phyloP scores from a whole-genome alignment of 2,888 invertebrate species.

The Drosophila lacicola region DNA sequence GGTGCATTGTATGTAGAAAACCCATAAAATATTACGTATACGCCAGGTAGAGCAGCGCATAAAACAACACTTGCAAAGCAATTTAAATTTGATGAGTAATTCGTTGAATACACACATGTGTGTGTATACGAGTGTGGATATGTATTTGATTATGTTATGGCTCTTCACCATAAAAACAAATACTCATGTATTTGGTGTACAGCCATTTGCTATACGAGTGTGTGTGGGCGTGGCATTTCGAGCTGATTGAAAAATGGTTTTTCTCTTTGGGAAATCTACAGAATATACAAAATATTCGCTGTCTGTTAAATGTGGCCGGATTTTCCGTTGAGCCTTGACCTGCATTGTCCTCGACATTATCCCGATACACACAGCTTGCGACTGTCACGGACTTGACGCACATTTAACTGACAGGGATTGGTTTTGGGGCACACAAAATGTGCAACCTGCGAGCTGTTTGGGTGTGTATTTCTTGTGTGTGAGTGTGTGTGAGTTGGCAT shows the following conservation, averaged over 20 bases:
- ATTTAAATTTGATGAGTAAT: slow-evolving; percentile 73
- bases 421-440: background rate
- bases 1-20: slow-evolving; percentile 7
- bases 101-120: slow-evolving; percentile 13
- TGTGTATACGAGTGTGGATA: background rate
- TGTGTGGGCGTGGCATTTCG: slow-evolving; percentile 36
- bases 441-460: slow-evolving; percentile 1
- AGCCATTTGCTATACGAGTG: slow-evolving; percentile 4
- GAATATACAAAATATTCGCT: slow-evolving; percentile 2
- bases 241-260: slow-evolving; percentile 33
- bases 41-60: slow-evolving; percentile 56
- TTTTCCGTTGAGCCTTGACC: slow-evolving; percentile 54
- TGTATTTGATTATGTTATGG: slow-evolving; percentile 36
- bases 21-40: slow-evolving; percentile 35
- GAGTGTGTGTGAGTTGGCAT: slow-evolving; percentile 33
- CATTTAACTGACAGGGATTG: slow-evolving; percentile 12
- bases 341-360: slow-evolving; percentile 59
- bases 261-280: slow-evolving; percentile 16
- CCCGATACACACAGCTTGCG: slow-evolving; percentile 16
- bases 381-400: slow-evolving; percentile 62
- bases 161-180: slow-evolving; percentile 52
- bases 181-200: slow-evolving; percentile 14
- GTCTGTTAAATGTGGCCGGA: background rate
- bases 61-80: slow-evolving; percentile 67
- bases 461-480: no score